A percentile compares a stretch with the other conserved stretches of the same genome.
Evolutionary conservation across 64 coral and sea anemone genomes (phyloP).

Genomic region (Montipora foliosa): DNA sequence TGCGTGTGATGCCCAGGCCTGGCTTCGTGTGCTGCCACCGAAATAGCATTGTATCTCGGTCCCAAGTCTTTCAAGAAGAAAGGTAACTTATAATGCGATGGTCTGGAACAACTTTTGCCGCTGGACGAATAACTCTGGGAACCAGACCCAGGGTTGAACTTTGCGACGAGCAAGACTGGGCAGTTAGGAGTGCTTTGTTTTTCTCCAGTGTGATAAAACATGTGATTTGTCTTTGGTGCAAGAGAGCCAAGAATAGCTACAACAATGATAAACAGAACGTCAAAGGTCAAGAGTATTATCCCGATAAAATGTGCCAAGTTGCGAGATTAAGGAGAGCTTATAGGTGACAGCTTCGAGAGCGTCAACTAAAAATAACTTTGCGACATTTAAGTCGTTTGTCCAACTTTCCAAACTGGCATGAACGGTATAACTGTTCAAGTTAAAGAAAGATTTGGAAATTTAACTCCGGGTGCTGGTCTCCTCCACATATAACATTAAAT

Average conservation of each 20-base stretch:
- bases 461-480: too few species aligned
- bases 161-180: slow-evolving; percentile 89
- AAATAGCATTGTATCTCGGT: slow-evolving; percentile 94
- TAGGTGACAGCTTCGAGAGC: too few species aligned
- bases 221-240: slow-evolving; percentile 66
- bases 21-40: slow-evolving; percentile 93
- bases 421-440: too few species aligned
- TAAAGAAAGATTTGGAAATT: too few species aligned
- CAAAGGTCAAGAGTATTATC: too few species aligned
- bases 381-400: too few species aligned
- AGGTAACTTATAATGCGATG: slow-evolving; percentile 76
- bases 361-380: too few species aligned
- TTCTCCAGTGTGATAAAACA: slow-evolving; percentile 93
- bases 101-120: slow-evolving; percentile 41
- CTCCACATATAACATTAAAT: too few species aligned
- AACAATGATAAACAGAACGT: neutral
- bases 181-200: slow-evolving; percentile 83
- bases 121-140: slow-evolving; percentile 81
- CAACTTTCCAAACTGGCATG: too few species aligned
- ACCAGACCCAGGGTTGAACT: slow-evolving; percentile 91
- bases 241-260: slow-evolving; percentile 77
- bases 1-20: slow-evolving; percentile 98
- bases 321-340: too few species aligned
- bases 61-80: slow-evolving; percentile 94
- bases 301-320: too few species aligned